These are phyloP conservation scores for Varecia variegata DNA, from an alignment of 2,797 vertebrate genomes.

Conservation along the genomic window DNA sequence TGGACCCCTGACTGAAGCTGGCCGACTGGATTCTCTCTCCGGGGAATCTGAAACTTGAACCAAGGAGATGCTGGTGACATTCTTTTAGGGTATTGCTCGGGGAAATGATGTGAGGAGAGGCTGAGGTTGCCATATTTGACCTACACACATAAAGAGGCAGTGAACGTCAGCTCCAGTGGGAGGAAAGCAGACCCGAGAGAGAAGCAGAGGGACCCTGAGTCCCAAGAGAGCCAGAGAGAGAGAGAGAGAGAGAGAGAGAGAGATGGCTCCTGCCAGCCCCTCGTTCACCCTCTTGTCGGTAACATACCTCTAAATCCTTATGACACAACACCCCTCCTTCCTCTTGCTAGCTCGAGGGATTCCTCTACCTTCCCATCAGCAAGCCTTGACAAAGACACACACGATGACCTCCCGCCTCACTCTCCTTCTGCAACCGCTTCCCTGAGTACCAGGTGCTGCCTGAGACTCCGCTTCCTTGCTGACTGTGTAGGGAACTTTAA, in stretches of 20 bases:
- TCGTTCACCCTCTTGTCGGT: background rate
- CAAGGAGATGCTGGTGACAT: background rate
- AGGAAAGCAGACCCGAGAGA: background rate
- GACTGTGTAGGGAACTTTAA: background rate
- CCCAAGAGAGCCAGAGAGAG: too few species aligned
- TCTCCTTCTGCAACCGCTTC: background rate
- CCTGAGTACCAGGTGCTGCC: background rate
- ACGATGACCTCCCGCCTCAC: fast-evolving
- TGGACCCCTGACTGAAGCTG: background rate
- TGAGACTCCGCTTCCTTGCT: background rate
- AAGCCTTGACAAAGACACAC: background rate
- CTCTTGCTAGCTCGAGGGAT: background rate
- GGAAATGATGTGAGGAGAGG: background rate
- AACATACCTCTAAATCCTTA: background rate
- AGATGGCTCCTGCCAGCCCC: background rate
- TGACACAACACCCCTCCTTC: background rate
- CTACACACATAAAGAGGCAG: background rate
- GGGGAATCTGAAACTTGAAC: background rate
- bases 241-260: background rate
- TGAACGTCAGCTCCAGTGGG: too few species aligned
- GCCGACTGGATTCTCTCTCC: background rate
- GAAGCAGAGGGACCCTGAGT: background rate
- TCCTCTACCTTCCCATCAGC: background rate
- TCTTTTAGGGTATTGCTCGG: background rate
- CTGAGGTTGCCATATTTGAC: background rate